A percentile compares a stretch with the other conserved stretches of the same genome.
Evolutionary conservation across 2,797 vertebrate genomes (phyloP).

Genomic region (Luscinia luscinia): DNA sequence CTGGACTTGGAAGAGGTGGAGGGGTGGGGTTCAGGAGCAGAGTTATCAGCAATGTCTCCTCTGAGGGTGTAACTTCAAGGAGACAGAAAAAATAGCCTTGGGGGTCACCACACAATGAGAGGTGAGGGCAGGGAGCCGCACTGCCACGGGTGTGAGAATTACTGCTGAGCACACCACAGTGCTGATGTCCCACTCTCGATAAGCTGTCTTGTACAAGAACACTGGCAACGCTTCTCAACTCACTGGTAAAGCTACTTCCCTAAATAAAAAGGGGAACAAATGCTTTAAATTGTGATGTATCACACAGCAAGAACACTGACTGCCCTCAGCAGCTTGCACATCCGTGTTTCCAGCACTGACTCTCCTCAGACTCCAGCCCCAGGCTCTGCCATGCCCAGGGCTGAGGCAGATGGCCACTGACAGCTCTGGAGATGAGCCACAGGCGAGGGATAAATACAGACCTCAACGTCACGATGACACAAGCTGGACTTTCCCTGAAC

Average conservation of each 20-base stretch:
- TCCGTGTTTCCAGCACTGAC: background rate
- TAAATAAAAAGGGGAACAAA: background rate
- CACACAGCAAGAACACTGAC: background rate
- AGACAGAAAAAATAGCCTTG: background rate
- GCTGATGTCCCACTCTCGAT: background rate
- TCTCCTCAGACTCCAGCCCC: background rate
- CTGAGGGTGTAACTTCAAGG: background rate
- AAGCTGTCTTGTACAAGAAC: background rate
- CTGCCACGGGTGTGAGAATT: background rate
- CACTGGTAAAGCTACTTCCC: background rate
- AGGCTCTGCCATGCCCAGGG: accelerated
- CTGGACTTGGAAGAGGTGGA: accelerated
- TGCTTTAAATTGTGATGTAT: background rate
- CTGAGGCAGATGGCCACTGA: background rate
- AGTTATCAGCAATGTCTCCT: background rate
- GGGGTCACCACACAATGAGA: background rate
- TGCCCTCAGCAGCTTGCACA: background rate
- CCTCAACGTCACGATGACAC: background rate
- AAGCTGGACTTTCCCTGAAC: background rate
- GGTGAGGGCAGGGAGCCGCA: background rate
- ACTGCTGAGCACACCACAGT: accelerated
- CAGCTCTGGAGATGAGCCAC: background rate
- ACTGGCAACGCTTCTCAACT: background rate
- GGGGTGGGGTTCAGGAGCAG: background rate
- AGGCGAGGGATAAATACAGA: background rate